Evolutionary conservation across 1,140 invertebrate species (phyloP).

Genomic region (Eumaeus atala): DNA sequence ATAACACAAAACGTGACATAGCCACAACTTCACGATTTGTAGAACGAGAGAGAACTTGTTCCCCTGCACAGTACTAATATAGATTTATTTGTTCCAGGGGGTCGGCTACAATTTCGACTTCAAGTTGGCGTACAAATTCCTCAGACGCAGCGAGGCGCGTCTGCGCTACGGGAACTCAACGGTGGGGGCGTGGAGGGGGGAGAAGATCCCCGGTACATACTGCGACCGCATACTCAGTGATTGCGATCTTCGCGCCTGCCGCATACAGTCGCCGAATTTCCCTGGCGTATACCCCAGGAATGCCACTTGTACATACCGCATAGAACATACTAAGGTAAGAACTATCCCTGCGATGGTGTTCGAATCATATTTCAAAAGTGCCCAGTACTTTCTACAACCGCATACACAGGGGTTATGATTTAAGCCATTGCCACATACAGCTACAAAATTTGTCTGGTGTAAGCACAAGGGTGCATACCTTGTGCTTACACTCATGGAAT

Average conservation of each 20-base stretch:
- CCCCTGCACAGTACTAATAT: background rate
- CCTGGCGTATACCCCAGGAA: conserved; percentile 90
- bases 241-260: conserved; percentile 79
- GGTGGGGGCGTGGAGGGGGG: conserved; percentile 81
- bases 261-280: conserved; percentile 89
- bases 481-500: too few relatives aligned
- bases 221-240: conserved; percentile 85
- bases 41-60: conserved; percentile 3
- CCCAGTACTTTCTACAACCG: background rate
- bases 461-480: background rate
- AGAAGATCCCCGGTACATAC: conserved; percentile 81
- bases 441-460: background rate
- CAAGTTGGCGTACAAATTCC: conserved; percentile 87
- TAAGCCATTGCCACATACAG: background rate
- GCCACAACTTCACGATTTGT: too few relatives aligned
- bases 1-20: too few relatives aligned
- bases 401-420: background rate
- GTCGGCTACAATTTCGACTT: conserved; percentile 88
- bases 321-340: conserved; percentile 77
- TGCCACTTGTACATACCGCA: conserved; percentile 86
- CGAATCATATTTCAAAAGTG: too few relatives aligned
- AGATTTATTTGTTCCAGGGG: conserved; percentile 68
- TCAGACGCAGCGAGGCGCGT: conserved; percentile 82
- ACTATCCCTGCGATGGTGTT: background rate
- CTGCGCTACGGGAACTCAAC: conserved; percentile 85